phyloP scores from a whole-genome alignment of 2,888 invertebrate genomes.

The Ischnus inquisitorius region DNA sequence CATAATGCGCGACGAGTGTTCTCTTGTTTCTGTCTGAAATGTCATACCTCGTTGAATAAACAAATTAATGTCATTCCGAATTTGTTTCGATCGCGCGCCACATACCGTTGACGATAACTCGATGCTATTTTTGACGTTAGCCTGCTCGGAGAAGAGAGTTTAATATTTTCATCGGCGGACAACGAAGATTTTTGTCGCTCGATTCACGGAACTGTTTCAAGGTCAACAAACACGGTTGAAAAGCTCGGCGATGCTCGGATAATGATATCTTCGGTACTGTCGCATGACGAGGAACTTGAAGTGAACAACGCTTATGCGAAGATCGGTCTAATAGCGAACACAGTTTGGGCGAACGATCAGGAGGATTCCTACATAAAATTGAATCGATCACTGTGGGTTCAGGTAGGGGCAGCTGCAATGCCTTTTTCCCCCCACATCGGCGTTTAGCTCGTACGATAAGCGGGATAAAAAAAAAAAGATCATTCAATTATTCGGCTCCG shows the following conservation, averaged over 20 bases:
- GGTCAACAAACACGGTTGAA: neutral
- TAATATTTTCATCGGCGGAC: neutral
- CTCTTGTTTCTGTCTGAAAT: slow-evolving; percentile 4
- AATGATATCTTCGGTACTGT: slow-evolving; percentile 81
- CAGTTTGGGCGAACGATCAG: slow-evolving; percentile 79
- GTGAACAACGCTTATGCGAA: slow-evolving; percentile 82
- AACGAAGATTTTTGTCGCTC: neutral
- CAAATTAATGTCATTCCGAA: slow-evolving; percentile 43
- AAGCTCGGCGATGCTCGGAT: slow-evolving; percentile 76
- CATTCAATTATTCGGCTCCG: slow-evolving; percentile 27
- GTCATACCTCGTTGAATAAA: slow-evolving; percentile 18
- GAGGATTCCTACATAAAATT: slow-evolving; percentile 80
- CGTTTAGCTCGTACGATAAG: neutral
- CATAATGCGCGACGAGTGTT: neutral
- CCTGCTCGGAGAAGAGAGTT: neutral
- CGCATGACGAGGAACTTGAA: slow-evolving; percentile 79
- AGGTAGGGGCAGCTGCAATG: slow-evolving; percentile 74
- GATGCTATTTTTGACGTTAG: slow-evolving; percentile 24
- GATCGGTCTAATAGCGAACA: slow-evolving; percentile 81
- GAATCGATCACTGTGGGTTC: slow-evolving; percentile 81
- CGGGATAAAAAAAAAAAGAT: neutral
- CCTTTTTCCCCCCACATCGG: neutral
- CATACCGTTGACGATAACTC: slow-evolving; percentile 45
- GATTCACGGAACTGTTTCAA: neutral
- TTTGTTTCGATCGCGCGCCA: slow-evolving; percentile 24